Conservation (phyloP, 2,888 invertebrate species). For the Tiliacea citrago region DNA sequence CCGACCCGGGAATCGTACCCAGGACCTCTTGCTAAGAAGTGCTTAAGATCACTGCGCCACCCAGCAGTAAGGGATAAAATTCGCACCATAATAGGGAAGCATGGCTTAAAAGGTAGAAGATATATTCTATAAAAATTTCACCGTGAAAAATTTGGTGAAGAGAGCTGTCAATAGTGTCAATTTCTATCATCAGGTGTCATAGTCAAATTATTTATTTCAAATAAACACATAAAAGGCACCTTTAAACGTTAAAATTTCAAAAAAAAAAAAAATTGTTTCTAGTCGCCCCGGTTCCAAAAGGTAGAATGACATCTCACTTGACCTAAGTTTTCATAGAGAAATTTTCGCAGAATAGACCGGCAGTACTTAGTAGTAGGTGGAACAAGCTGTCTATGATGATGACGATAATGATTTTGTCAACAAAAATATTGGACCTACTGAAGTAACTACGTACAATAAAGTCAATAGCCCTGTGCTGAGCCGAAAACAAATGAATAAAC, state of each 20-base stretch:
- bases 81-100: background rate
- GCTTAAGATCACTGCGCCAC: too few species aligned
- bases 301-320: too few species aligned
- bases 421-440: background rate
- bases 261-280: too few species aligned
- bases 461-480: background rate
- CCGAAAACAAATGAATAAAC: constrained; percentile 11
- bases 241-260: too few species aligned
- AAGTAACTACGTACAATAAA: background rate
- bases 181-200: too few species aligned
- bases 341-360: background rate
- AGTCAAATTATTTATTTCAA: too few species aligned
- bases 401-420: background rate
- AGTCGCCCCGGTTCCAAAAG: too few species aligned
- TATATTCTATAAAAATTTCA: background rate
- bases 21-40: background rate
- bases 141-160: too few species aligned
- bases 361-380: background rate
- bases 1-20: background rate
- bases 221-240: too few species aligned
- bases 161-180: too few species aligned
- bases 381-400: background rate
- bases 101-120: background rate
- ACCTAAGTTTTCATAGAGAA: background rate
- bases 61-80: too few species aligned